Evolutionary conservation across 2,888 invertebrate species (phyloP).

Genomic region (Philopedon plagiatum): DNA sequence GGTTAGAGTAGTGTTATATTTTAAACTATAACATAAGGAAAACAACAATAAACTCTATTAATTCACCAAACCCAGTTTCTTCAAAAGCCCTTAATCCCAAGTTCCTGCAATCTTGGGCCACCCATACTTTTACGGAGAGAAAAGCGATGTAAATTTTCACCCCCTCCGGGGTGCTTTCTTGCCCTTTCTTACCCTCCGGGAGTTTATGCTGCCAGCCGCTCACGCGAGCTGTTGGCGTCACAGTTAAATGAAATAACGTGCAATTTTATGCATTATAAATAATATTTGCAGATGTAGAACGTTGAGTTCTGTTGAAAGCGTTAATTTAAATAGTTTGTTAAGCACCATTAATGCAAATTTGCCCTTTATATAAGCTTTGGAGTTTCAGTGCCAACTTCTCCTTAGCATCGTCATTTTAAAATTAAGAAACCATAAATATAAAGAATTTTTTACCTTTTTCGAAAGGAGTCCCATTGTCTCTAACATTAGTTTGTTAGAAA

Average conservation of each 20-base stretch:
- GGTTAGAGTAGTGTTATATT: too few relatives aligned
- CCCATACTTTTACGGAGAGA: background rate
- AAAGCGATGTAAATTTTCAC: background rate
- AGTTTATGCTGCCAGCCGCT: background rate
- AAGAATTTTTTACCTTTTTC: too few relatives aligned
- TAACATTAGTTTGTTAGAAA: too few relatives aligned
- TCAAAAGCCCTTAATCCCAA: conserved; percentile 2
- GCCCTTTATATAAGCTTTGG: too few relatives aligned
- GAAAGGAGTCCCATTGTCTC: too few relatives aligned
- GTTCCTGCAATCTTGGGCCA: conserved; percentile 1
- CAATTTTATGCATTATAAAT: conserved; percentile 12
- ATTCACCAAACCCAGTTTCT: conserved; percentile 4
- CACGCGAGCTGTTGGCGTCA: conserved; percentile 15
- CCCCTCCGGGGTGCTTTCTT: conserved; percentile 1
- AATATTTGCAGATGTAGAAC: background rate
- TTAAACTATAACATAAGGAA: background rate
- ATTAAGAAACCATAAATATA: too few relatives aligned
- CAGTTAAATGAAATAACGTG: background rate
- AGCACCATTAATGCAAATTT: too few relatives aligned
- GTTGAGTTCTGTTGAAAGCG: background rate
- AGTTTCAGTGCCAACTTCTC: too few relatives aligned
- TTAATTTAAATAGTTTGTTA: background rate
- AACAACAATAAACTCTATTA: background rate
- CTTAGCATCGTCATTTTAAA: too few relatives aligned
- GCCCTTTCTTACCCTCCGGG: conserved; percentile 1